Percentiles rank a stretch among this genome's conserved stretches.
Conservation (phyloP, 2,113 vertebrate species). For the Stomatorhinus ivindoensis region DNA sequence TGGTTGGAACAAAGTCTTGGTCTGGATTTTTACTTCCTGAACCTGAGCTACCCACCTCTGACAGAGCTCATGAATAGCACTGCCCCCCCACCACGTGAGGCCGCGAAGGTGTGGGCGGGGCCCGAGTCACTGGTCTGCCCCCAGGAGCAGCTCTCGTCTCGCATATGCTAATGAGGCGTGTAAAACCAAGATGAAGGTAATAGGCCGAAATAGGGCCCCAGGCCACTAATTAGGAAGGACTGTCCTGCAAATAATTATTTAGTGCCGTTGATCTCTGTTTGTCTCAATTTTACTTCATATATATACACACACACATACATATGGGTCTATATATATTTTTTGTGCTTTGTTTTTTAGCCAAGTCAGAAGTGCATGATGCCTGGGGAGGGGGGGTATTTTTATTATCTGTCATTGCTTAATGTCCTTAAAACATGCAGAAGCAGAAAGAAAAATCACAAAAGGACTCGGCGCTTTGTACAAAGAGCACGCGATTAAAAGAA, state of each 20-base stretch:
- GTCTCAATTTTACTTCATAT: neutral
- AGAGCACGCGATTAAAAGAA: neutral
- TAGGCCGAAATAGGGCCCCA: slow-evolving; percentile 44
- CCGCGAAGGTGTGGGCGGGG: too few relatives aligned
- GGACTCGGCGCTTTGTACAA: neutral
- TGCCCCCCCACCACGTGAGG: neutral
- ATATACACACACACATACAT: neutral
- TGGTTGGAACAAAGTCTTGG: neutral
- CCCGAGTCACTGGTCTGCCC: slow-evolving; percentile 35
- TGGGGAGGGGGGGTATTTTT: neutral
- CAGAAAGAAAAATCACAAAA: neutral
- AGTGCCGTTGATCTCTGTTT: neutral
- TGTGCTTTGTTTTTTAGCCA: slow-evolving; percentile 20
- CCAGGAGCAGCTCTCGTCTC: slow-evolving; percentile 35
- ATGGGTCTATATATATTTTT: neutral
- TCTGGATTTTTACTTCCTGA: neutral
- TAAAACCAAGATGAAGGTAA: slow-evolving; percentile 42
- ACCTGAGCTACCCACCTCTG: neutral
- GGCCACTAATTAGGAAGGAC: slow-evolving; percentile 51
- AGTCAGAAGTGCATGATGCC: slow-evolving; percentile 8
- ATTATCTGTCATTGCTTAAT: neutral
- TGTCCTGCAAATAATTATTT: slow-evolving; percentile 42
- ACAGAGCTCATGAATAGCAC: neutral
- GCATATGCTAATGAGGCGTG: slow-evolving; percentile 45
- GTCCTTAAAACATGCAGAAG: neutral